A percentile compares a stretch with the other conserved stretches of the same genome.
Evolutionary conservation across 2,888 invertebrate genomes (phyloP).

Genomic region (Spialia ferax): DNA sequence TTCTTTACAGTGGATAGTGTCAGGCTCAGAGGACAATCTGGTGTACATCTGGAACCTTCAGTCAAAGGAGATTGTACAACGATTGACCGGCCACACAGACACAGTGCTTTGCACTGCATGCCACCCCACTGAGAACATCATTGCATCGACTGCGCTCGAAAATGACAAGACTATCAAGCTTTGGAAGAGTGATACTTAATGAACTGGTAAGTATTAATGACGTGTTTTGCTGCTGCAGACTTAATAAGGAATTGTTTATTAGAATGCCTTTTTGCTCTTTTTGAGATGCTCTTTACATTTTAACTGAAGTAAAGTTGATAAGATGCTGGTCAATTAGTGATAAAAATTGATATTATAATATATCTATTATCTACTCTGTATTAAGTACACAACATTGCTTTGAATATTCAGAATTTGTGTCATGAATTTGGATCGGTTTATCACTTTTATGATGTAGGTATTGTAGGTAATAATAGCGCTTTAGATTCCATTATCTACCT

Average conservation of each 20-base stretch:
- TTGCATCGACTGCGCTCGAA: constrained; percentile 99
- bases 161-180: constrained; percentile 99
- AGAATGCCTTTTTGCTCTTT: too few species aligned
- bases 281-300: too few species aligned
- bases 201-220: constrained; percentile 45
- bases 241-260: too few species aligned
- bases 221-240: neutral
- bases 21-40: constrained; percentile 99
- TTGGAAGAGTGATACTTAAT: constrained; percentile 98
- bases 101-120: constrained; percentile 98
- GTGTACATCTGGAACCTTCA: constrained; percentile 99
- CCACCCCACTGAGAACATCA: constrained; percentile 99
- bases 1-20: constrained; percentile 97
- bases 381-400: too few species aligned
- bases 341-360: too few species aligned
- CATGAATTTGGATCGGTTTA: neutral
- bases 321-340: too few species aligned
- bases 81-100: constrained; percentile 98
- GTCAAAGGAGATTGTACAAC: constrained; percentile 99
- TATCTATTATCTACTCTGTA: too few species aligned
- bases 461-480: neutral
- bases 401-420: neutral
- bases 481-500: neutral
- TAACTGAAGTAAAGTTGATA: too few species aligned
- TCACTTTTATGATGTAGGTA: neutral